phyloP scores from a whole-genome alignment of 2,797 vertebrate species.

The Mallotus villosus region DNA sequence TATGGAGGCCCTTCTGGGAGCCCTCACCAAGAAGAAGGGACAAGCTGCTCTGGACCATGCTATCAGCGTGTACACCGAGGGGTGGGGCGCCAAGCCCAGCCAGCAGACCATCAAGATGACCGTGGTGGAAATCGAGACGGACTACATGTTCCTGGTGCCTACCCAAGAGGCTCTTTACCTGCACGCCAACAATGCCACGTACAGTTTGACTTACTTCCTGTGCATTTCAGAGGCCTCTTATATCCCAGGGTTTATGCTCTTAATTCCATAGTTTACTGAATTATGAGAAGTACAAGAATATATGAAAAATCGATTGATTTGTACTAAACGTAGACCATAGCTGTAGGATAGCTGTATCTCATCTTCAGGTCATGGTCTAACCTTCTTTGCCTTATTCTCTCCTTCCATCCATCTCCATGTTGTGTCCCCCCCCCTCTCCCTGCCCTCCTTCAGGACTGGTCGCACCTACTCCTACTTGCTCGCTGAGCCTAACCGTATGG shows the following conservation, averaged over 20 bases:
- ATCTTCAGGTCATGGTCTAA: neutral
- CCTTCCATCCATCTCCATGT: neutral
- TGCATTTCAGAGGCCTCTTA: too few species aligned
- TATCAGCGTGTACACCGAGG: slow-evolving; percentile 71
- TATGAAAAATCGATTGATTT: too few species aligned
- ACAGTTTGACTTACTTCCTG: too few species aligned
- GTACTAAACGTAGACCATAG: too few species aligned
- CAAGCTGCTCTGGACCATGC: slow-evolving; percentile 54
- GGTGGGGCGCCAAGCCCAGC: slow-evolving; percentile 70
- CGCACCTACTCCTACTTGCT: slow-evolving; percentile 88
- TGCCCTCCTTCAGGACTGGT: slow-evolving; percentile 60
- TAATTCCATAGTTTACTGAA: too few species aligned
- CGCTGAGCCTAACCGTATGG: slow-evolving; percentile 81
- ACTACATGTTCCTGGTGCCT: slow-evolving; percentile 87
- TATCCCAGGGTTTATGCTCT: too few species aligned
- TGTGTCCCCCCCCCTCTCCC: neutral
- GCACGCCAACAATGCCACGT: slow-evolving; percentile 80
- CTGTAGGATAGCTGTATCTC: neutral
- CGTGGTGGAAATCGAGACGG: slow-evolving; percentile 78
- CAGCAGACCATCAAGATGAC: slow-evolving; percentile 82
- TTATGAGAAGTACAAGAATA: too few species aligned
- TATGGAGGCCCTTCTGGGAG: slow-evolving; percentile 69
- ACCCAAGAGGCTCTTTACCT: slow-evolving; percentile 79
- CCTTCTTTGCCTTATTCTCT: neutral
- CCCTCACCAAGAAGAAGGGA: slow-evolving; percentile 76